A percentile compares a stretch with the other conserved stretches of the same genome.
Conservation (phyloP, 2,113 vertebrate species). For the Erythrocebus patas region DNA sequence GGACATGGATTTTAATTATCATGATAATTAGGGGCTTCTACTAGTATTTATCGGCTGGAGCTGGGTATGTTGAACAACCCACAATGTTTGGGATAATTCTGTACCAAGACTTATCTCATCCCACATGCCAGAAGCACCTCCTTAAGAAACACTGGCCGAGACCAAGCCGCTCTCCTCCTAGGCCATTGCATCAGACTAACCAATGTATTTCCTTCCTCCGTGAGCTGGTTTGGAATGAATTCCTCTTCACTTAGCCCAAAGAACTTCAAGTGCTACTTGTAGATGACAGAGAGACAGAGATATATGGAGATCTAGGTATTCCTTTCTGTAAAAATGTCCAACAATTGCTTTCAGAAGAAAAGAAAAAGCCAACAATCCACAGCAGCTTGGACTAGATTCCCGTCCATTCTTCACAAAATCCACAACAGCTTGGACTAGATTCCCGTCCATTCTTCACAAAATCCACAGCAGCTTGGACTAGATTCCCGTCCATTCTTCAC, state of each 20-base stretch:
- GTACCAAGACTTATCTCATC: background rate
- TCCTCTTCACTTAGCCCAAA: background rate
- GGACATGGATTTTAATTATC: background rate
- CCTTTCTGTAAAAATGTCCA: background rate
- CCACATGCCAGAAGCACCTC: rapidly evolving
- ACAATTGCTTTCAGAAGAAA: background rate
- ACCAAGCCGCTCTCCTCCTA: rapidly evolving
- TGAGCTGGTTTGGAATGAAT: background rate
- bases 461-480: background rate
- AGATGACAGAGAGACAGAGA: background rate
- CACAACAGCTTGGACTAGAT: background rate
- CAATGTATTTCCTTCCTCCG: background rate
- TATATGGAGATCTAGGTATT: background rate
- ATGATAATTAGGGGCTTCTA: background rate
- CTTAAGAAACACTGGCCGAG: background rate
- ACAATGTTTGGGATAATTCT: background rate
- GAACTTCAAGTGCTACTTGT: background rate
- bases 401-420: background rate
- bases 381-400: background rate
- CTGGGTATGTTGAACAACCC: background rate
- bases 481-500: background rate
- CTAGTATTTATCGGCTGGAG: background rate
- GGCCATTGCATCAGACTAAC: rapidly evolving
- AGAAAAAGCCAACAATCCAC: background rate
- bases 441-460: background rate